Evolutionary conservation across 2,113 vertebrate species (phyloP).

Genomic region (Pelecanus crispus): DNA sequence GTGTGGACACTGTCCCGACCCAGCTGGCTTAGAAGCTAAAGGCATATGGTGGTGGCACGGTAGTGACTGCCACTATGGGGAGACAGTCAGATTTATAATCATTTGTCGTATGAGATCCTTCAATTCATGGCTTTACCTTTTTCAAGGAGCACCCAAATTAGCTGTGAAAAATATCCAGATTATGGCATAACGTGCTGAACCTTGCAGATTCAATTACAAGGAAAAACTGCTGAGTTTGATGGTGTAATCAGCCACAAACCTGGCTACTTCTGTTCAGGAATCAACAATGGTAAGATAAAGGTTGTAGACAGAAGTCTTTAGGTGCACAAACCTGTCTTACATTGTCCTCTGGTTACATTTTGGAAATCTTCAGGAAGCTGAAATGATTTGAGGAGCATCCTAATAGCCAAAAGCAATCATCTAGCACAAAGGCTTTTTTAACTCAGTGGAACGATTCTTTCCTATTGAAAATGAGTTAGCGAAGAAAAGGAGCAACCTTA

Average conservation of each 20-base stretch:
- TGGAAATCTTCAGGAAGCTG: not conserved
- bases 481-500: not conserved
- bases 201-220: not conserved
- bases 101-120: not conserved
- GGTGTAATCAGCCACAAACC: not conserved
- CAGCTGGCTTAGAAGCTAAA: not conserved
- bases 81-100: not conserved
- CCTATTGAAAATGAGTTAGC: not conserved
- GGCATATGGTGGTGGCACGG: rapidly evolving
- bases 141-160: not conserved
- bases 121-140: not conserved
- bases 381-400: not conserved
- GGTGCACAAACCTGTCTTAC: not conserved
- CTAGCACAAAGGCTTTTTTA: not conserved
- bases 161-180: not conserved
- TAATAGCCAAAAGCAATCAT: not conserved
- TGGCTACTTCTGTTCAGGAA: not conserved
- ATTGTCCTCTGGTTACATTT: not conserved
- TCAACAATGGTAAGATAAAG: not conserved
- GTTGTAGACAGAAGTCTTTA: not conserved
- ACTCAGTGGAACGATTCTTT: not conserved
- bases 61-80: not conserved
- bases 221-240: not conserved
- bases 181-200: not conserved
- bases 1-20: not conserved